A percentile compares a stretch with the other conserved stretches of the same genome.
phyloP scores from a whole-genome alignment of 2,113 vertebrate species.

The Eretmochelys imbricata region DNA sequence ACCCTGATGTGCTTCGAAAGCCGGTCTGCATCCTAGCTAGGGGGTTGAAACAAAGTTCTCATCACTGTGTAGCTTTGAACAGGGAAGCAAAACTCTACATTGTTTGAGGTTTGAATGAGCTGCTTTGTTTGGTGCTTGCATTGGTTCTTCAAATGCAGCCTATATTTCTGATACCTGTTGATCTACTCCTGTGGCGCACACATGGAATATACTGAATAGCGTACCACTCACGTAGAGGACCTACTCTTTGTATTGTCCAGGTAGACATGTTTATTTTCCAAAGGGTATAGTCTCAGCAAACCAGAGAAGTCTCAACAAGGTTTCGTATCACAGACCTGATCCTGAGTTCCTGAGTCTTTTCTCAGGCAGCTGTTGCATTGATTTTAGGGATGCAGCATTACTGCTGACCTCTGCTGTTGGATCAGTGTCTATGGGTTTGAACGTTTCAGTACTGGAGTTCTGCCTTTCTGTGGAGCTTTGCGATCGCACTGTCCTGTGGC shows the following conservation, averaged over 20 bases:
- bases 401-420: not conserved
- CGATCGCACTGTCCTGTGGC: not conserved
- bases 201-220: not conserved
- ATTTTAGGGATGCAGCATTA: not conserved
- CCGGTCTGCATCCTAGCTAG: not conserved
- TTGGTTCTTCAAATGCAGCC: not conserved
- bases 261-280: not conserved
- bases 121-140: not conserved
- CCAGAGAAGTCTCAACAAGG: not conserved
- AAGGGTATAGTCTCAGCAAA: not conserved
- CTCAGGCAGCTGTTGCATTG: not conserved
- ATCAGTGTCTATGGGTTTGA: not conserved
- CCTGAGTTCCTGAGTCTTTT: not conserved
- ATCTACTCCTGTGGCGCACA: not conserved
- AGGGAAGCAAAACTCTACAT: not conserved
- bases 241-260: not conserved
- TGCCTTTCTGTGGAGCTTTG: fast-evolving
- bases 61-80: not conserved
- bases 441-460: not conserved
- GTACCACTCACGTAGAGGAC: not conserved
- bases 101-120: not conserved
- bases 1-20: fast-evolving
- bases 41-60: not conserved
- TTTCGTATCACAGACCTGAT: not conserved
- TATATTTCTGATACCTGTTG: not conserved